Evolutionary conservation across 1,140 invertebrate genomes (phyloP), one percentile per base, ranked within the genome.

Genomic region (Lutraria rhynchaena): DNA sequence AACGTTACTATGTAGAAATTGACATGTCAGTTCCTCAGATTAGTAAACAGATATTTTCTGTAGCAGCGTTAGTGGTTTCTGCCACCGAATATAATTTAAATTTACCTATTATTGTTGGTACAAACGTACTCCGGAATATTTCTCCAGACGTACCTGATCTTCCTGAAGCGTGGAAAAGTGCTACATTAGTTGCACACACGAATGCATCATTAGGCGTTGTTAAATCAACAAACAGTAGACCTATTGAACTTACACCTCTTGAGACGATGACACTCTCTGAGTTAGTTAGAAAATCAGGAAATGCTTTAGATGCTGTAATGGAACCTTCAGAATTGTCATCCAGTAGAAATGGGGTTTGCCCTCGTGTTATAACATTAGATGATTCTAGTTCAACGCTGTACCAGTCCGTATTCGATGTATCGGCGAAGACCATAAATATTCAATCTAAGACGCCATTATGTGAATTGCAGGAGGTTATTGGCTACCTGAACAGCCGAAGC

Each of bases 391-490:
- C 24, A 9, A 35, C 31, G 7, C 35, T 57, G 35, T 73, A 7
- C 70, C 49, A n/a, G 70, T 73, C 19, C 49, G 70, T 5, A 31
- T 73, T 27, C 57, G 70, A 73, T 35, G 22, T 73, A 11, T 9
- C 7, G 55, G 46, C 46, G 2, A 29, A 24, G 19, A 24, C n/a
- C 4, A 7, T 73, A 7, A 7, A 3, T 9, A 37, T 73, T 11
- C 13, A 7, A 5, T n/a, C 51, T 4, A 73, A 73, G 3, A 2
- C 5, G 31, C 19, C 4, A 13, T 3, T 57, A 3, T 73, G 70
- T 24, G 3, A 24, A n/a, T 24, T 73, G 3, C 49, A 73, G 22
- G 70, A 73, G 3, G 70, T 73, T 2, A 22, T 31, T 19, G 70
- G 55, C 17, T 11, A 57, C 24, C 49, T n/a, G 70, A 11, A 5